Base-by-base conservation (phyloP, 1,140 invertebrate genomes). In the Cherax destructor region DNA sequence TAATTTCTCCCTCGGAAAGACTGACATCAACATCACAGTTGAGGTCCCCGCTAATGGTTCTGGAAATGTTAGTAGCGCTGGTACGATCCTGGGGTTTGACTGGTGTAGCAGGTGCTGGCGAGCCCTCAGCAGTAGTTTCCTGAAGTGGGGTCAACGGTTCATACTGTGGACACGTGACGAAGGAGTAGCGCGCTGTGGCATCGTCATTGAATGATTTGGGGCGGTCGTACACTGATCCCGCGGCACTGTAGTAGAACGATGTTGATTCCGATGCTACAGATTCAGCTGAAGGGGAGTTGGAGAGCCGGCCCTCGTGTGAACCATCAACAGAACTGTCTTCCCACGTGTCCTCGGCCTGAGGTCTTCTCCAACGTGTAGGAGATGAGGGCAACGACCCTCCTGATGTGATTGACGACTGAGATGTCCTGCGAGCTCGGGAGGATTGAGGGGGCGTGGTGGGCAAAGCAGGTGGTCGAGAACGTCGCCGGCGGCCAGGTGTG, bases 171-270 rank as follows among this genome's bases (percentile, higher is more conserved):
- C 86, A 88, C 16, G 86, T 88, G 10, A 88, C 59, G 59, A 88
- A 88, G 24, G 86, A 88, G 47, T 80, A 88, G 49, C 86, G 49
- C 5, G 50, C 83, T 6, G 61, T 88, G 13, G 61, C 56, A 49
- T 88, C 86, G 18, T 88, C 86, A 77, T 69, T 80, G 3, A 88
- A 24, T 1, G 86, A 88, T 21, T 88, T 88, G n/a, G 76, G 86
- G n/a, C 77, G 76, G 30, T 88, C 86, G 59, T 88, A 80, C 2
- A 65, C 61, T n/a, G 76, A 79, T 21, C 86, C 86, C 7, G 59
- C 77, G 52, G 86, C 86, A 24, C 86, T 88, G 86, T 88, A 88
- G 59, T 88, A 88, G n/a, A 88, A 88, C 13, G 86, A 88, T 16
- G 86, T 88, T 6, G 86, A 80, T 30, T 91, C 89, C 0, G 83